Percentiles rank a stretch among this genome's conserved stretches.
Conservation (phyloP, 2,888 invertebrate genomes). For the Heliconius erato region DNA sequence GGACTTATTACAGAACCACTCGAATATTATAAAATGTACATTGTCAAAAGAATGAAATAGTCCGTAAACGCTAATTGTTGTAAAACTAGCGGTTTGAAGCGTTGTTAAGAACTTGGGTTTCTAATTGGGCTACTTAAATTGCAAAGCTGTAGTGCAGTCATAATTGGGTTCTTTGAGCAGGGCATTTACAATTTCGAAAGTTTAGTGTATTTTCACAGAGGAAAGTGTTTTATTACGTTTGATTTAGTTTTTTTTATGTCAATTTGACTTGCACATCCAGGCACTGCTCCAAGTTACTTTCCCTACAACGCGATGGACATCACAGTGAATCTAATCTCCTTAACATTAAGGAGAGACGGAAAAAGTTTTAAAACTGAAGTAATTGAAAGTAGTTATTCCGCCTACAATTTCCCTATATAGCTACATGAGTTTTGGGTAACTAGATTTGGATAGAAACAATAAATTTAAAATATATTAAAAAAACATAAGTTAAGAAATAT, state of each 20-base stretch:
- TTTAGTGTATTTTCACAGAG: slow-evolving; percentile 11
- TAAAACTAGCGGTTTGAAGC: slow-evolving; percentile 25
- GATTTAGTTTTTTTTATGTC: background rate
- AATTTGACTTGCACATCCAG: background rate
- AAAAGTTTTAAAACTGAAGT: background rate
- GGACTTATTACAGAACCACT: background rate
- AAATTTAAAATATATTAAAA: background rate
- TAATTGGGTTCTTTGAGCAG: slow-evolving; percentile 32
- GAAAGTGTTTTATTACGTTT: background rate
- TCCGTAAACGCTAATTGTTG: slow-evolving; percentile 20
- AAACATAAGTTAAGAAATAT: background rate
- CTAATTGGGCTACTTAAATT: slow-evolving; percentile 35
- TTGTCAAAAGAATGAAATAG: slow-evolving; percentile 19
- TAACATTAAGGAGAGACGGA: background rate
- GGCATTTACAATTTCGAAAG: slow-evolving; percentile 12
- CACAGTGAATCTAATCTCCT: background rate
- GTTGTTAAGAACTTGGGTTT: slow-evolving; percentile 24
- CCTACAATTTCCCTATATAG: background rate
- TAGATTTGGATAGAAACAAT: no score
- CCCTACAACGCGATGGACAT: background rate
- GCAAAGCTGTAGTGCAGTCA: slow-evolving; percentile 26
- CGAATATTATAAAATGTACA: background rate
- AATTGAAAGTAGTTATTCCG: background rate
- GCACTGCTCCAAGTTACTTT: no score
- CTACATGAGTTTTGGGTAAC: no score